Evolutionary conservation across 2,888 invertebrate species (phyloP).

Genomic region (Drosophila kambysellisi): DNA sequence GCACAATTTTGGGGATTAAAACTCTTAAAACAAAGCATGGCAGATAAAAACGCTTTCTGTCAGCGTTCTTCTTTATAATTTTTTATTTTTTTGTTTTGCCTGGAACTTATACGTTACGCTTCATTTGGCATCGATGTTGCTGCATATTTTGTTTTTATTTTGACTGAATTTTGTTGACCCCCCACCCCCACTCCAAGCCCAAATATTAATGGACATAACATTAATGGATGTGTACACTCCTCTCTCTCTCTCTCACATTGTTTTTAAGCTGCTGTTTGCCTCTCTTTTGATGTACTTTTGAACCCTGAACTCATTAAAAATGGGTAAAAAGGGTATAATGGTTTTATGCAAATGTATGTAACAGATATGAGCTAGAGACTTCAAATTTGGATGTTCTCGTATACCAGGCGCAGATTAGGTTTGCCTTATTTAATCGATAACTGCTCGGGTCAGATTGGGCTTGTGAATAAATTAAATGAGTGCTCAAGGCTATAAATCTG

Average conservation of each 20-base stretch:
- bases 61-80: neutral
- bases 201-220: conserved; percentile 22
- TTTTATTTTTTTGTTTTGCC: conserved; percentile 24
- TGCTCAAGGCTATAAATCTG: no score
- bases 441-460: no score
- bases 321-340: no score
- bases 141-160: conserved; percentile 70
- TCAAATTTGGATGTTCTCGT: no score
- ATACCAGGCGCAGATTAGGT: no score
- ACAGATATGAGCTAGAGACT: no score
- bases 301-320: no score
- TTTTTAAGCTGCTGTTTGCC: conserved; percentile 8
- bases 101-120: conserved; percentile 72
- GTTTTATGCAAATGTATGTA: no score
- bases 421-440: no score
- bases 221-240: conserved; percentile 59
- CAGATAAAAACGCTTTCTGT: conserved; percentile 21
- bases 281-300: conserved; percentile 58
- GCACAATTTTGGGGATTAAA: conserved; percentile 14
- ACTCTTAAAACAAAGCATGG: conserved; percentile 19
- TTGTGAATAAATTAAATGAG: no score
- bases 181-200: neutral
- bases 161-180: conserved; percentile 72
- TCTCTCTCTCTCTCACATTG: conserved; percentile 12
- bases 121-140: conserved; percentile 60